Percentiles rank a stretch among this genome's conserved stretches.
Conservation (phyloP, 2,888 invertebrate genomes). For the Oscheius sp. region DNA sequence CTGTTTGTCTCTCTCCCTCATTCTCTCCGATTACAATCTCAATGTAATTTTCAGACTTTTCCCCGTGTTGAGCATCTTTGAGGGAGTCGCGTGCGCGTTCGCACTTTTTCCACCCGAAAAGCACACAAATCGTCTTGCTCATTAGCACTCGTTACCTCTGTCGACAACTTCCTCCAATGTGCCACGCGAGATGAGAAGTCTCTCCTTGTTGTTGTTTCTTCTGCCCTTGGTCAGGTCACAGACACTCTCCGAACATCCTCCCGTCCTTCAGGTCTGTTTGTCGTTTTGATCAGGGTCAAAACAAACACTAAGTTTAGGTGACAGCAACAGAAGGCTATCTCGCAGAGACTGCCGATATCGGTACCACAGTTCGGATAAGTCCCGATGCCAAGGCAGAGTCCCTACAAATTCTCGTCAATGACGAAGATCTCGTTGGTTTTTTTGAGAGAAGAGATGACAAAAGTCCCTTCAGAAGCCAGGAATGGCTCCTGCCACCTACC, state of each 20-base stretch:
- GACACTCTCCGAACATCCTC: constrained; percentile 27
- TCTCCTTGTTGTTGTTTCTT: background rate
- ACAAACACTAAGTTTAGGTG: constrained; percentile 53
- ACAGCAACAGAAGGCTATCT: constrained; percentile 70
- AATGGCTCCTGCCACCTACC: constrained; percentile 73
- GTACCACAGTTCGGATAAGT: constrained; percentile 69
- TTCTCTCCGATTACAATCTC: background rate
- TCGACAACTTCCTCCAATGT: constrained; percentile 36
- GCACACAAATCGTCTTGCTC: constrained; percentile 28
- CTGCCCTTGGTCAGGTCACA: constrained; percentile 12
- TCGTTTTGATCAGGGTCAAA: background rate
- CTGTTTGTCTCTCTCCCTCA: constrained; percentile 1
- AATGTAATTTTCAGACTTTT: constrained; percentile 7
- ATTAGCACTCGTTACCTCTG: constrained; percentile 35
- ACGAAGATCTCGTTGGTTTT: constrained; percentile 68
- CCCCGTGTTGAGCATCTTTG: constrained; percentile 1
- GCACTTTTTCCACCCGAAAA: constrained; percentile 23
- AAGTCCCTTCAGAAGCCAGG: constrained; percentile 69
- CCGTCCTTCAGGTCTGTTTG: constrained; percentile 24
- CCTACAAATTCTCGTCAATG: constrained; percentile 72
- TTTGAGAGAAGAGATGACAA: too few relatives aligned
- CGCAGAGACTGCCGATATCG: constrained; percentile 68
- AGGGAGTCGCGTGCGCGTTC: constrained; percentile 33
- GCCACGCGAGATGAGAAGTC: constrained; percentile 32
- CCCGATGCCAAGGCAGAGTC: constrained; percentile 64